Conservation (phyloP, 1,140 invertebrate genomes). For the Atta texana region DNA sequence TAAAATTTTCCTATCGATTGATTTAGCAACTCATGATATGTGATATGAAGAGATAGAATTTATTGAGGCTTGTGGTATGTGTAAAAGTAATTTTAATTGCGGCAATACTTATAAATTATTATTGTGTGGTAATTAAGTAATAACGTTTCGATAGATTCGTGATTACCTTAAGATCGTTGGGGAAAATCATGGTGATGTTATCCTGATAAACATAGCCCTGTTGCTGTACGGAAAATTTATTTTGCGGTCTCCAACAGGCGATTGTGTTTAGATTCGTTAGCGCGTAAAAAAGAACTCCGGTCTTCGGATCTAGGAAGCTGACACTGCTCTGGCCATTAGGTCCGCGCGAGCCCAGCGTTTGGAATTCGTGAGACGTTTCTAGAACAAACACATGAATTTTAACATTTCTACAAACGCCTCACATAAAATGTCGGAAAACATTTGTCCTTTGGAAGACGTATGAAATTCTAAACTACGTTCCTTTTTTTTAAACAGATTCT, state of each 20-base stretch:
- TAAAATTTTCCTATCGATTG: not conserved
- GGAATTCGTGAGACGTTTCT: slow-evolving; percentile 89
- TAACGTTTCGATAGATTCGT: not conserved
- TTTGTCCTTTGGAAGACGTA: not conserved
- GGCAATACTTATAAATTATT: not conserved
- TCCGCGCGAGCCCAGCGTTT: slow-evolving; percentile 89
- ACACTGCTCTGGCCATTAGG: slow-evolving; percentile 91
- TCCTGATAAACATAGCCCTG: slow-evolving; percentile 91
- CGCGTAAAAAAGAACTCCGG: slow-evolving; percentile 91
- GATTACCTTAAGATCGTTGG: slow-evolving; percentile 91
- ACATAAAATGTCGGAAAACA: not conserved
- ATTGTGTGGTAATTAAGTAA: not conserved
- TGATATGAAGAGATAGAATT: not conserved
- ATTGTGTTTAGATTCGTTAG: slow-evolving; percentile 92
- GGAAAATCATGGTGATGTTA: slow-evolving; percentile 91
- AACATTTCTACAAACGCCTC: not conserved
- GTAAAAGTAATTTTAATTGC: not conserved
- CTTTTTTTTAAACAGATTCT: not conserved
- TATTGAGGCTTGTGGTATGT: not conserved
- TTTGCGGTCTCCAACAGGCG: slow-evolving; percentile 92
- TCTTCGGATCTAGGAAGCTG: slow-evolving; percentile 90
- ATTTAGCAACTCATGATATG: not conserved
- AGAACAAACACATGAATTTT: not conserved
- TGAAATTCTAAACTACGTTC: not conserved
- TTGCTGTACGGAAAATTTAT: slow-evolving; percentile 88